Percentiles rank a stretch among this genome's conserved stretches.
These are phyloP conservation scores for Heloderma charlesbogerti DNA, from an alignment of 2,113 vertebrate species.

Conservation along the genomic window DNA sequence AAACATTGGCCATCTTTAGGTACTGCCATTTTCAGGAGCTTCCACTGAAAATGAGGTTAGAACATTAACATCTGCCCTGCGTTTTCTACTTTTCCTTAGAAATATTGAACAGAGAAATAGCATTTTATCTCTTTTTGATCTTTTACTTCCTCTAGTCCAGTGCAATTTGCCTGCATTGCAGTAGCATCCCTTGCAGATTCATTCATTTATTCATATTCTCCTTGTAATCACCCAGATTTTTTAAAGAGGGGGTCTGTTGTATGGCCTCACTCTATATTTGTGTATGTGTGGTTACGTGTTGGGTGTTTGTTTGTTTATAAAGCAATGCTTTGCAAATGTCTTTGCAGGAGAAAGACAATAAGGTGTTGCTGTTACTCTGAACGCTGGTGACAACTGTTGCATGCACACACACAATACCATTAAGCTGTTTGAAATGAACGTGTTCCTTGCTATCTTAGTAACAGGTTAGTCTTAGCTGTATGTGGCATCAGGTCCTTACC, in stretches of 20 bases:
- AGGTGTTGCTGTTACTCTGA: too few species aligned
- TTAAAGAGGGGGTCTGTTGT: not conserved
- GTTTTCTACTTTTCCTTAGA: not conserved
- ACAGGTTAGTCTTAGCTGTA: not conserved
- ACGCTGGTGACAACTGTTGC: not conserved
- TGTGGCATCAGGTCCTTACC: not conserved
- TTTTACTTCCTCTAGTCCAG: not conserved
- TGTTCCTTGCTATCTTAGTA: not conserved
- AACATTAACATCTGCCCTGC: not conserved
- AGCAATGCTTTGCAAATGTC: not conserved
- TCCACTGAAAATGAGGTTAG: too few species aligned
- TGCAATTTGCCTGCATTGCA: not conserved
- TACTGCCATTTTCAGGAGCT: not conserved
- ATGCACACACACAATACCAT: not conserved
- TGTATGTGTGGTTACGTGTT: not conserved
- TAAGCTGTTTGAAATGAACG: not conserved
- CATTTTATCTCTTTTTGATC: not conserved
- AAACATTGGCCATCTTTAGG: not conserved
- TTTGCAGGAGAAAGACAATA: not conserved
- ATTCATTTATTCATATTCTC: not conserved
- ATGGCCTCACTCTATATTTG: not conserved
- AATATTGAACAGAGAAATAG: not conserved
- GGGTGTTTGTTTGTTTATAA: not conserved
- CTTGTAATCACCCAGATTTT: not conserved
- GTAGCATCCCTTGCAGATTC: not conserved